Percentiles rank a stretch among this genome's conserved stretches.
Conservation (phyloP, 2,888 invertebrate genomes). For the Pristionchus entomophagus region DNA sequence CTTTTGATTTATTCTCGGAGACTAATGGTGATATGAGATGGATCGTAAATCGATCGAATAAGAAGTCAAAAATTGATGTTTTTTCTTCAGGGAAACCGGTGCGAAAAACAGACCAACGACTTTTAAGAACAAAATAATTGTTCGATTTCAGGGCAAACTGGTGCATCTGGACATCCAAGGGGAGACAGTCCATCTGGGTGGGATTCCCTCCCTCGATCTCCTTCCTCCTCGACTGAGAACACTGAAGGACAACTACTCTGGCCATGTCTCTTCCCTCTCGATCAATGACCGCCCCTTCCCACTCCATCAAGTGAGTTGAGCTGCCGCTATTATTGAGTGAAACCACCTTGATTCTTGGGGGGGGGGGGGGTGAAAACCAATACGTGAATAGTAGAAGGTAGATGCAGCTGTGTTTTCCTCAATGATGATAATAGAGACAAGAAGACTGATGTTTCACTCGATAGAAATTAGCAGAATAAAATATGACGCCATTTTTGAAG, state of each 20-base stretch:
- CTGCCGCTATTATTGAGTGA: background rate
- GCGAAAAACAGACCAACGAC: too few relatives aligned
- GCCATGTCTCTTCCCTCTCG: conserved; percentile 53
- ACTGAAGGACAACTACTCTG: conserved; percentile 54
- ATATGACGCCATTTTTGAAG: too few relatives aligned
- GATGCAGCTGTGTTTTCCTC: conserved; percentile 1
- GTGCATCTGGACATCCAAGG: conserved; percentile 57
- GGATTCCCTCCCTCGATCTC: conserved; percentile 50
- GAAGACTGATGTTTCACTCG: too few relatives aligned
- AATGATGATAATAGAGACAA: background rate
- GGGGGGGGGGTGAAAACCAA: too few relatives aligned
- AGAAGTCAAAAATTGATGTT: background rate
- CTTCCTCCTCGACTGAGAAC: conserved; percentile 58
- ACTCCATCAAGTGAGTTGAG: conserved; percentile 51
- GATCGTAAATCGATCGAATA: background rate
- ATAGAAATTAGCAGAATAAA: too few relatives aligned
- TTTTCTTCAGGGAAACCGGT: too few relatives aligned
- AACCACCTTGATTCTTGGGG: background rate
- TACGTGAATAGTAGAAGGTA: too few relatives aligned
- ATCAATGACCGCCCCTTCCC: conserved; percentile 55
- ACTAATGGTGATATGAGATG: background rate
- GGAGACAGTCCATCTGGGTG: conserved; percentile 55
- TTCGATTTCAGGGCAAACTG: conserved; percentile 53
- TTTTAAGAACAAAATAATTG: too few relatives aligned
- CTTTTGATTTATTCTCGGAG: too few relatives aligned